These are phyloP conservation scores for Falcaria lacertinaria DNA, from an alignment of 2,888 invertebrate genomes.

Conservation along the genomic window DNA sequence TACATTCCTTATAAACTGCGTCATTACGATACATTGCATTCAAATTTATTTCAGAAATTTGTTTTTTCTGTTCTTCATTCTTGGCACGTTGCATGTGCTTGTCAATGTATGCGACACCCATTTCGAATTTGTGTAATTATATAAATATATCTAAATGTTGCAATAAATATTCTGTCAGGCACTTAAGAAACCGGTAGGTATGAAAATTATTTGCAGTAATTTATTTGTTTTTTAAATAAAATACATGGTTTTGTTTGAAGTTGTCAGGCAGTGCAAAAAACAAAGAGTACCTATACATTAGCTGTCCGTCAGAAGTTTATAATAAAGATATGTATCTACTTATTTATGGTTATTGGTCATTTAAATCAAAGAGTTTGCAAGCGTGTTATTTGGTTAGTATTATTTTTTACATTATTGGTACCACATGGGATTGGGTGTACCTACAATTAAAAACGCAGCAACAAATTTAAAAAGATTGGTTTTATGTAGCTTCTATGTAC, in stretches of 20 bases:
- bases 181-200: background rate
- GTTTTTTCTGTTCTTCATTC: constrained; percentile 14
- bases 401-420: too few species aligned
- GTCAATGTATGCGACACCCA: constrained; percentile 30
- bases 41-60: constrained; percentile 23
- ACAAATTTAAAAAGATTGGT: too few species aligned
- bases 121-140: constrained; percentile 7
- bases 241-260: background rate
- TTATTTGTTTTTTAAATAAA: background rate
- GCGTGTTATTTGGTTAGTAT: too few species aligned
- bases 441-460: too few species aligned
- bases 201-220: background rate
- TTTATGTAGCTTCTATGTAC: too few species aligned
- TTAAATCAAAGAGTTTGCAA: too few species aligned
- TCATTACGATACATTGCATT: constrained; percentile 34
- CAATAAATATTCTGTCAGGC: background rate
- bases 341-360: background rate
- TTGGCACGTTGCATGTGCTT: constrained; percentile 12
- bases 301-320: background rate
- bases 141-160: background rate
- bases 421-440: too few species aligned
- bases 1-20: constrained; percentile 54
- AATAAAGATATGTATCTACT: too few species aligned
- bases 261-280: background rate
- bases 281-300: too few species aligned